These are phyloP conservation scores for Agrenia bidenticulata DNA, from an alignment of 2,888 invertebrate species.

Conservation along the genomic window DNA sequence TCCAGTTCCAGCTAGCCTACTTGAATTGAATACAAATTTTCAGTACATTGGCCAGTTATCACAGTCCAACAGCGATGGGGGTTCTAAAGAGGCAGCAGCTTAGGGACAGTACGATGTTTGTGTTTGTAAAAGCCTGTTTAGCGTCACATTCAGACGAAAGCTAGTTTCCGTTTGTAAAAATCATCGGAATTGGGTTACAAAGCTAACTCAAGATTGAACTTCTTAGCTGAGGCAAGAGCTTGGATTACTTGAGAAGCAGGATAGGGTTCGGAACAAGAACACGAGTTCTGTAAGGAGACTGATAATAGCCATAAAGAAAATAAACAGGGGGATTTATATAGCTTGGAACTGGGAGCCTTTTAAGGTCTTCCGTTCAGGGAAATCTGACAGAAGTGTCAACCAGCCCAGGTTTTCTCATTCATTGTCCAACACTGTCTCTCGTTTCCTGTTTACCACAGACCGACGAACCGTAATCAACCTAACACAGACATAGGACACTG, in stretches of 20 bases:
- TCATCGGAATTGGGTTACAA: not conserved
- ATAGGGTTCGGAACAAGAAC: not conserved
- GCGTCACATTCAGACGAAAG: not conserved
- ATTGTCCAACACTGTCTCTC: slow-evolving; percentile 4
- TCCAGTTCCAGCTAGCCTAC: too few species aligned
- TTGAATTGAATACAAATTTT: too few species aligned
- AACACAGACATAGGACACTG: slow-evolving; percentile 1
- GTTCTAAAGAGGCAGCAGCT: too few species aligned
- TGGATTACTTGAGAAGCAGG: too few species aligned
- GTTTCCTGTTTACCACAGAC: slow-evolving; percentile 15
- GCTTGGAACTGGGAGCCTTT: slow-evolving; percentile 20
- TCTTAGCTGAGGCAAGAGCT: too few species aligned
- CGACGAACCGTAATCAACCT: slow-evolving; percentile 30
- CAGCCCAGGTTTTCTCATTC: not conserved
- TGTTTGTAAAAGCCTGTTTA: too few species aligned
- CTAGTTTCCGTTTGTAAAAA: not conserved
- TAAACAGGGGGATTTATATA: slow-evolving; percentile 25
- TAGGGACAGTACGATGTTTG: too few species aligned
- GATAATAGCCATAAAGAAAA: slow-evolving; percentile 41
- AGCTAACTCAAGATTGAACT: not conserved
- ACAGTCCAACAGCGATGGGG: too few species aligned
- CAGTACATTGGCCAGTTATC: too few species aligned
- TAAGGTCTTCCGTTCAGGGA: slow-evolving; percentile 40
- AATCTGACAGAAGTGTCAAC: slow-evolving; percentile 32
- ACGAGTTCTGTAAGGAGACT: slow-evolving; percentile 22